Conservation (phyloP, 2,888 invertebrate genomes). For the Rhyacophila evoluta region DNA sequence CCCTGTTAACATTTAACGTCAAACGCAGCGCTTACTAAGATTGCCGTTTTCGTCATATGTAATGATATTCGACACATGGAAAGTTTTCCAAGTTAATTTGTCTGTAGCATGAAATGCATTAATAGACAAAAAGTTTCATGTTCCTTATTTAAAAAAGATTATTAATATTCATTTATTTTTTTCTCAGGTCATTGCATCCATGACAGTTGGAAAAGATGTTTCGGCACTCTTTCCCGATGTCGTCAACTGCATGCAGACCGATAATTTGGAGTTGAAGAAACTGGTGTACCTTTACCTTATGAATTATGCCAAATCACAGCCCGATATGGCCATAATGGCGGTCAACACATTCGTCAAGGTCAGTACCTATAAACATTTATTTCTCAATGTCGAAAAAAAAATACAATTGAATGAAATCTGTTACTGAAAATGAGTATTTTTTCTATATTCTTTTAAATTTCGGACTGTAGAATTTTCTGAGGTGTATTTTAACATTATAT, state of each 20-base stretch:
- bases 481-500: not conserved
- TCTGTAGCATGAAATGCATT: too few species aligned
- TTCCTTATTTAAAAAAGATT: not conserved
- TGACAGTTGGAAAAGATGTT: conserved; percentile 99
- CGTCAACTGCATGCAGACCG: conserved; percentile 99
- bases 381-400: not conserved
- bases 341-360: conserved; percentile 99
- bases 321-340: conserved; percentile 99
- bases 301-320: conserved; percentile 99
- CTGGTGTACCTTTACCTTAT: conserved; percentile 98
- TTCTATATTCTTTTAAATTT: conserved; percentile 1
- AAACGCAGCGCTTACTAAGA: too few species aligned
- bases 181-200: conserved; percentile 94
- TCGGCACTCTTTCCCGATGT: conserved; percentile 98
- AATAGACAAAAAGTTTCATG: not conserved
- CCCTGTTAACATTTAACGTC: too few species aligned
- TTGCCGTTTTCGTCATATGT: too few species aligned
- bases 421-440: not conserved
- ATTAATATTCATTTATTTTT: not conserved
- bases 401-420: not conserved
- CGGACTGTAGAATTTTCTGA: not conserved
- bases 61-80: too few species aligned
- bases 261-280: conserved; percentile 98
- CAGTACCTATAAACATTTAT: conserved; percentile 57
- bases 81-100: too few species aligned